Evolutionary conservation across 1,140 invertebrate genomes (phyloP), one percentile per base, ranked within the genome.

Genomic region (Harlomillsia oculata): DNA sequence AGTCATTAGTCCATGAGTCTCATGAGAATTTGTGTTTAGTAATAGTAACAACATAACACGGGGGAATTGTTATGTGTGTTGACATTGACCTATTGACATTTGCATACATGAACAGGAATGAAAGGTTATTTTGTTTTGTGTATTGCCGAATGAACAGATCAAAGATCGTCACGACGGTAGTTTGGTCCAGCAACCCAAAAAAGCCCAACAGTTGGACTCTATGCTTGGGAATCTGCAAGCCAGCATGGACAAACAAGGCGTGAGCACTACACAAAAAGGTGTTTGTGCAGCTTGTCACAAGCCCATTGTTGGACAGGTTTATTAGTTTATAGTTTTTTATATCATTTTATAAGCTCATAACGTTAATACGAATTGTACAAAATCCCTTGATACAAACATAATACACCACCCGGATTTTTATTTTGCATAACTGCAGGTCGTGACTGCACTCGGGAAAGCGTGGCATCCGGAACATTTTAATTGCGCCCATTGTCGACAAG

Each of bases 381-480:
- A n/a, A n/a, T n/a, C n/a, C n/a, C n/a, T n/a, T n/a, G n/a, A n/a
- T n/a, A n/a, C n/a, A n/a, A n/a, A n/a, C n/a, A n/a, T n/a, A n/a
- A n/a, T n/a, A n/a, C n/a, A n/a, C n/a, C n/a, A n/a, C n/a, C n/a
- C n/a, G n/a, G n/a, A n/a, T n/a, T n/a, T n/a, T n/a, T n/a, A n/a
- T n/a, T n/a, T n/a, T n/a, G n/a, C n/a, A n/a, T n/a, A n/a, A n/a
- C n/a, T n/a, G 29, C 76, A 85, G 79, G 87, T 91, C 48, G 88
- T 96, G 64, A 97, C 93, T 29, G 96, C 96, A 1, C 69, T 99
- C 64, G 96, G 95, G 25, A 90, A 93, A 73, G 96, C 94, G n/a
- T 99, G 94, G 94, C 96, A 99, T 74, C 93, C 95, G 11, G 95
- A 99, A 75, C 96, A 99, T 72, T 99, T 99, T 74, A 89, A 84